Conservation (phyloP, 1,140 invertebrate genomes). For the Pseudomyrmex flavicornis region DNA sequence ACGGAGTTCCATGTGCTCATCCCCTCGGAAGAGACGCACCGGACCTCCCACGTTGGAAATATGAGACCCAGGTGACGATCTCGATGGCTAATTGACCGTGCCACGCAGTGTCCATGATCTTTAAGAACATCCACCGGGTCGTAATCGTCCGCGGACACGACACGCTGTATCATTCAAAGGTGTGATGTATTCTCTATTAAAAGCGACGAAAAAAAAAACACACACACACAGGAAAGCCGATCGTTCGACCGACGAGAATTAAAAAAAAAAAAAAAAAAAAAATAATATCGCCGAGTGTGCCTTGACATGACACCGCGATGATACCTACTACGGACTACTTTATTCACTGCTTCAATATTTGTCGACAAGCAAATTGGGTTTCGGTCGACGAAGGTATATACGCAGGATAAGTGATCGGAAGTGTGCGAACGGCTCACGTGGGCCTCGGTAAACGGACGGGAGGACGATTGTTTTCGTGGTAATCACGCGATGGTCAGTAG, state of each 20-base stretch:
- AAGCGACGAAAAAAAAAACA: neutral
- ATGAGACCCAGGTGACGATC: conserved; percentile 82
- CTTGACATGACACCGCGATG: no score
- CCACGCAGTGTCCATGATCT: conserved; percentile 78
- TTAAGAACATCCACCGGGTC: conserved; percentile 76
- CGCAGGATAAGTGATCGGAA: neutral
- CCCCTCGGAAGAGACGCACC: conserved; percentile 78
- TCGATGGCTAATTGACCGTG: conserved; percentile 82
- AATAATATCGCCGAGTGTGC: no score
- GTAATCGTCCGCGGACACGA: conserved; percentile 77
- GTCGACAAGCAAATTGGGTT: no score
- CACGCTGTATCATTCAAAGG: conserved; percentile 75
- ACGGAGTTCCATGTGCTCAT: conserved; percentile 80
- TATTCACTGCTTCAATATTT: no score
- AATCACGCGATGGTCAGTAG: conserved; percentile 60
- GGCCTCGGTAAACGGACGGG: conserved; percentile 37
- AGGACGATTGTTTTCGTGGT: conserved; percentile 62
- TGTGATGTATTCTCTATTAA: conserved; percentile 23
- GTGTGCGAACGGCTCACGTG: neutral
- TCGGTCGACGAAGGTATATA: neutral
- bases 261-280: no score
- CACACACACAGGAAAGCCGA: no score
- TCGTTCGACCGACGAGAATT: no score
- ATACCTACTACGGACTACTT: no score
- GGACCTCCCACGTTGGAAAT: conserved; percentile 84